Evolutionary conservation across 2,888 invertebrate genomes (phyloP), one percentile per base, ranked within the genome.

Genomic region (Mythimna lalbum): DNA sequence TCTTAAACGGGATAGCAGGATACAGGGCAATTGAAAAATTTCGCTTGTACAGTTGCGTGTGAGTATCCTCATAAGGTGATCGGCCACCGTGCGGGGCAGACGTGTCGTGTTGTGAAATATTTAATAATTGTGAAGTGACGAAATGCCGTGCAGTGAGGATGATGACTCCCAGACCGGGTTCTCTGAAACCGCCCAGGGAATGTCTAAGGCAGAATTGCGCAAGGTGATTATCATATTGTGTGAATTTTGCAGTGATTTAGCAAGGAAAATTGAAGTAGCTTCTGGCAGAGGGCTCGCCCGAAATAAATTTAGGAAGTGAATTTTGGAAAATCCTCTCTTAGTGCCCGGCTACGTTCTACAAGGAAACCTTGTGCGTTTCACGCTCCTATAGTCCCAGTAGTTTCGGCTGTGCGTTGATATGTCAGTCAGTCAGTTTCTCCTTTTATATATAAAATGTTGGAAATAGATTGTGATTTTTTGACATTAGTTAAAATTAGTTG

Each of bases 201-300:
- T 97, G 96, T 97, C 97, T 0, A 97, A 97, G 88, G 97, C 97
- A 0, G 97, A 97, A 88, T 93, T 97, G 71, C 94, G 97, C 91
- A 97, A 97, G 96, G 97, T 97, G 93, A 94, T 76, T 83, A 73
- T 9, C 39, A 33, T 61, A 27, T n/a, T 27, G 47, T 2, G 43
- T 47, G 63, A 17, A 49, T 23, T 43, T 64, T 6, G 6, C 12
- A 23, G n/a, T 12, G 17, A 50, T 33, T 50, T 39, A 0, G 4
- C 27, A 50, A 19, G 31, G 14, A 50, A 50, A 27, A 7, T 17
- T 21, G 14, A 27, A 19, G 9, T 33, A 33, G 9, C 9, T 33
- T 33, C 9, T 9, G 9, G 1, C 9, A 33, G 33, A 9, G 33
- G 33, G 1, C 9, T 33, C 9, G 33, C 1, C 9, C 7, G 33